Percentiles rank a stretch among this genome's conserved stretches.
Conservation (phyloP, 2,888 invertebrate species). For the Myopa tessellatipennis region DNA sequence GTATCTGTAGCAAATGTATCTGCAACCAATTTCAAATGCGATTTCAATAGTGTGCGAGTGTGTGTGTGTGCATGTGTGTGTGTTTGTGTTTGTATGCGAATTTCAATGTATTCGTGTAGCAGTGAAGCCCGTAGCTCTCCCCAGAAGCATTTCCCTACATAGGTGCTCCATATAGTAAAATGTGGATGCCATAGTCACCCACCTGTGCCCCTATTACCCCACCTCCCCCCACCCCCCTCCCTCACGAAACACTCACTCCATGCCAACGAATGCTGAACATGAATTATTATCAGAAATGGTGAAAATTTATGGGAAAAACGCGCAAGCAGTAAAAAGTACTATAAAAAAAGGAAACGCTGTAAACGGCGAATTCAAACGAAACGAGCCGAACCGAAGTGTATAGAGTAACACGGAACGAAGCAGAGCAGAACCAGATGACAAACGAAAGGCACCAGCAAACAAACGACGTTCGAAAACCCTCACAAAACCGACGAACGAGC, state of each 20-base stretch:
- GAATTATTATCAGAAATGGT: conserved; percentile 32
- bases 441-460: conserved; percentile 16
- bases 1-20: conserved; percentile 16
- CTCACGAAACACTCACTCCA: neutral
- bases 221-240: neutral
- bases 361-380: conserved; percentile 25
- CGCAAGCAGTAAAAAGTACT: conserved; percentile 19
- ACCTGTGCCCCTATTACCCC: too few relatives aligned
- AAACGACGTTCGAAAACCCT: neutral
- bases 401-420: neutral
- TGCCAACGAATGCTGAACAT: conserved; percentile 19
- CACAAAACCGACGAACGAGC: conserved; percentile 13
- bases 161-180: neutral
- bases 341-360: neutral
- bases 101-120: conserved; percentile 1
- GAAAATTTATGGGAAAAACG: neutral
- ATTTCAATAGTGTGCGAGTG: neutral
- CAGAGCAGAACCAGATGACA: conserved; percentile 14
- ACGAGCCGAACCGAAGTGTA: conserved; percentile 14
- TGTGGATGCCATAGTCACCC: neutral
- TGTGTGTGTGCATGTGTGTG: neutral
- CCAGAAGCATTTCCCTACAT: neutral
- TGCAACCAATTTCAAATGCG: conserved; percentile 31
- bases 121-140: neutral
- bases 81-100: conserved; percentile 2